These are phyloP conservation scores for Drosophila sp. DNA, from an alignment of 1,140 invertebrate species.

Conservation along the genomic window DNA sequence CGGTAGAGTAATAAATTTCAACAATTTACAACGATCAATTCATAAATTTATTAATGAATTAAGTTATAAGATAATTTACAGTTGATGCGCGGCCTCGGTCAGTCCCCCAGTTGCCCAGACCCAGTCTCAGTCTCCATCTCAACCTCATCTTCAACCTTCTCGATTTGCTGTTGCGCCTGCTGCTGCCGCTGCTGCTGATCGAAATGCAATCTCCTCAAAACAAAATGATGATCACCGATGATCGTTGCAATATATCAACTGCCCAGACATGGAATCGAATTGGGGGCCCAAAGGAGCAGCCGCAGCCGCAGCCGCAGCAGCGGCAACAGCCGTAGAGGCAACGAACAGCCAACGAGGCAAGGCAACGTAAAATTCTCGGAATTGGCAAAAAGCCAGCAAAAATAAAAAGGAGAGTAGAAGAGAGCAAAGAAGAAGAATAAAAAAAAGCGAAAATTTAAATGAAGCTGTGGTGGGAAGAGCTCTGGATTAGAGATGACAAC, in stretches of 20 bases:
- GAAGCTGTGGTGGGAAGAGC: slow-evolving; percentile 57
- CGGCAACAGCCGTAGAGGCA: slow-evolving; percentile 13
- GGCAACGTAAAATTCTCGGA: slow-evolving; percentile 59
- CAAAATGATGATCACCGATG: slow-evolving; percentile 67
- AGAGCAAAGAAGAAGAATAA: slow-evolving; percentile 24
- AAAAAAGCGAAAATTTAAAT: slow-evolving; percentile 66
- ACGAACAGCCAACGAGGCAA: slow-evolving; percentile 19
- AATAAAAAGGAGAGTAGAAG: slow-evolving; percentile 9
- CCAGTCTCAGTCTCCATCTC: not conserved
- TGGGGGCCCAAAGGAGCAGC: slow-evolving; percentile 44
- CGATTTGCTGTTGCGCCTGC: slow-evolving; percentile 24
- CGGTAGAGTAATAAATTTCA: slow-evolving; percentile 68
- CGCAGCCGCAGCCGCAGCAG: slow-evolving; percentile 23
- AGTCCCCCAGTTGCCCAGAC: not conserved
- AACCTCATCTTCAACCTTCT: slow-evolving; percentile 8
- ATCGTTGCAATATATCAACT: slow-evolving; percentile 69
- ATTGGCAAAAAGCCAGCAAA: slow-evolving; percentile 48
- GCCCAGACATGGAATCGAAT: slow-evolving; percentile 49
- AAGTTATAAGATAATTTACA: slow-evolving; percentile 82
- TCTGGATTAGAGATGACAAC: not conserved
- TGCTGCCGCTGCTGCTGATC: slow-evolving; percentile 34
- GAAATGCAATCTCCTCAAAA: slow-evolving; percentile 62
- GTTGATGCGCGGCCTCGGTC: slow-evolving; percentile 42
- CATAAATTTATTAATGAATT: slow-evolving; percentile 83
- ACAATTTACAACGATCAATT: slow-evolving; percentile 80